These are phyloP conservation scores for Zosterops borbonicus DNA, from an alignment of 2,113 vertebrate species.

Conservation along the genomic window DNA sequence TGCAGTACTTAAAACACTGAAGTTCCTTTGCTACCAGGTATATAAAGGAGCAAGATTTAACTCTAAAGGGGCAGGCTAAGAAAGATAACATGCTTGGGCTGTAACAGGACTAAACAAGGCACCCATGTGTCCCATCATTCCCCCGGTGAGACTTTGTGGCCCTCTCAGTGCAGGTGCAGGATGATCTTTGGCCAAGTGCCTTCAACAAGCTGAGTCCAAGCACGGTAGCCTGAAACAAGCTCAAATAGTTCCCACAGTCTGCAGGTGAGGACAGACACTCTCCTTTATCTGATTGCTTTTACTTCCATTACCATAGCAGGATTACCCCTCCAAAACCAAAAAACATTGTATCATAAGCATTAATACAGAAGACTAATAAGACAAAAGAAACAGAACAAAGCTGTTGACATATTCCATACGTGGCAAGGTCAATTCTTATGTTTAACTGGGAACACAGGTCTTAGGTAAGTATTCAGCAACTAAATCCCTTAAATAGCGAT, in stretches of 20 bases:
- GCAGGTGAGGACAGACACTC: neutral
- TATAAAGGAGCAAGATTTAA: neutral
- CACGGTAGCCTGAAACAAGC: neutral
- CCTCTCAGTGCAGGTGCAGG: neutral
- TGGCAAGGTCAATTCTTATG: neutral
- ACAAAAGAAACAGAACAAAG: neutral
- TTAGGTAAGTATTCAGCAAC: neutral
- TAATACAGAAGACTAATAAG: neutral
- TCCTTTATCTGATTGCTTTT: neutral
- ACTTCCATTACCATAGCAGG: neutral
- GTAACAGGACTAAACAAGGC: neutral
- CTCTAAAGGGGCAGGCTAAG: neutral
- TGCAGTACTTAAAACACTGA: neutral
- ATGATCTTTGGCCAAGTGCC: neutral
- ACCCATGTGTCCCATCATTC: neutral
- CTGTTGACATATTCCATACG: neutral
- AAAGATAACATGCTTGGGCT: neutral
- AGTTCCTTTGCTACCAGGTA: neutral
- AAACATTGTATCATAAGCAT: neutral
- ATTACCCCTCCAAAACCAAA: neutral
- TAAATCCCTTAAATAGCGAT: neutral
- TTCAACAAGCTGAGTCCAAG: neutral
- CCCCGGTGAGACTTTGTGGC: fast-evolving
- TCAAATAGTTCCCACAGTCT: neutral
- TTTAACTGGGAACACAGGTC: neutral